These are phyloP conservation scores for Cotesia glomerata DNA, from an alignment of 1,140 invertebrate species.

Conservation along the genomic window DNA sequence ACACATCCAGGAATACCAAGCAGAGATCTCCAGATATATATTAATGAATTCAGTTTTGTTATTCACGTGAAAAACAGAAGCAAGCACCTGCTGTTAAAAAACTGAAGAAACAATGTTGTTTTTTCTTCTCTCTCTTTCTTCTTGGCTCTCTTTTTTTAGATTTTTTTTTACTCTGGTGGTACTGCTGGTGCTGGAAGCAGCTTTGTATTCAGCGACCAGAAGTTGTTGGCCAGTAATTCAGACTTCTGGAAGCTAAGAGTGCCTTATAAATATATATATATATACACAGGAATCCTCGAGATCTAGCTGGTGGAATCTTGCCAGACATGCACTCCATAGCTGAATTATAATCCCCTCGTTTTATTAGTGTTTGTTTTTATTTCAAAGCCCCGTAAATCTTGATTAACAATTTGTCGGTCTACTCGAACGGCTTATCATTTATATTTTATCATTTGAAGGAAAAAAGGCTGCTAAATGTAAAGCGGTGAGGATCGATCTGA, in stretches of 20 bases:
- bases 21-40: no score
- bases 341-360: neutral
- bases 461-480: no score
- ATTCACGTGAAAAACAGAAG: no score
- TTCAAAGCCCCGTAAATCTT: neutral
- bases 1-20: neutral
- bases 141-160: no score
- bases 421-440: no score
- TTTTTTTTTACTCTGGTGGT: neutral
- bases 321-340: neutral
- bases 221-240: conserved; percentile 6
- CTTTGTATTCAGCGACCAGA: conserved; percentile 15
- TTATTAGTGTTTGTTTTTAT: neutral
- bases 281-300: no score
- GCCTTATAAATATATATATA: no score
- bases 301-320: neutral
- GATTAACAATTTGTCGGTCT: no score
- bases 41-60: no score
- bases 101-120: neutral
- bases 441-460: no score
- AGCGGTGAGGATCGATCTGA: no score
- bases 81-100: no score
- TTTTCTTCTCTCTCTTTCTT: neutral
- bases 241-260: neutral
- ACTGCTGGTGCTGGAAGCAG: neutral